Evolutionary conservation across 2,888 invertebrate genomes (phyloP), one percentile per base, ranked within the genome.

Genomic region (Fissipunctia ypsillon): DNA sequence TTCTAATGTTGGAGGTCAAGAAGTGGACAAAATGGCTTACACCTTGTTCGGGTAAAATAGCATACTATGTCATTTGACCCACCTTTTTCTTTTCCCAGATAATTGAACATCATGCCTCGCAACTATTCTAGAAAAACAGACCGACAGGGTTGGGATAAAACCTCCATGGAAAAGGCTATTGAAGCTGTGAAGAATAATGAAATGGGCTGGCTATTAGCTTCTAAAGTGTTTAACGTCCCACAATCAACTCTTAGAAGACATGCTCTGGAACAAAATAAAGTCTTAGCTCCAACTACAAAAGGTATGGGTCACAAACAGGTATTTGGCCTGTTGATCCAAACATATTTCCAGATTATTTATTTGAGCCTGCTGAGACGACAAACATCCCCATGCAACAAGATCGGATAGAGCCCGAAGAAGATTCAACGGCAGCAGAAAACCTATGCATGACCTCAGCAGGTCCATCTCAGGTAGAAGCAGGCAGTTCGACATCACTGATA

Each of bases 301-400:
- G 31, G 31, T 31, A 31, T 31, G 31, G n/a, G n/a, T n/a, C n/a
- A n/a, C n/a, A 31, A 31, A 87, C 87, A 41, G 87, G 88, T 48
- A 76, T 88, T 12, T 78, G 80, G 77, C 77, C 75, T 54, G 50
- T 78, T 50, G 69, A 88, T 68, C 73, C 85, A 22, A 64, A 80
- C 50, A 74, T 73, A 65, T 88, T 88, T 73, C 80, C 80, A 19
- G 86, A 90, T n/a, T 69, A 80, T 65, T 57, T 88, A 78, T 90
- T 83, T 82, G 84, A 80, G 16, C 86, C 89, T 28, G 81, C 88
- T 43, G 86, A 86, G 66, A 85, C 84, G 25, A 90, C 88, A 67
- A 80, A 88, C 50, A 86, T 84, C 48, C 71, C 71, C 65, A 57
- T 71, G 48, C 65, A 59, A 71, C 65, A 71, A 71, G 59, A 71